These are phyloP conservation scores for Butastur rufipennis DNA, from an alignment of 2,113 vertebrate genomes.

Conservation along the genomic window DNA sequence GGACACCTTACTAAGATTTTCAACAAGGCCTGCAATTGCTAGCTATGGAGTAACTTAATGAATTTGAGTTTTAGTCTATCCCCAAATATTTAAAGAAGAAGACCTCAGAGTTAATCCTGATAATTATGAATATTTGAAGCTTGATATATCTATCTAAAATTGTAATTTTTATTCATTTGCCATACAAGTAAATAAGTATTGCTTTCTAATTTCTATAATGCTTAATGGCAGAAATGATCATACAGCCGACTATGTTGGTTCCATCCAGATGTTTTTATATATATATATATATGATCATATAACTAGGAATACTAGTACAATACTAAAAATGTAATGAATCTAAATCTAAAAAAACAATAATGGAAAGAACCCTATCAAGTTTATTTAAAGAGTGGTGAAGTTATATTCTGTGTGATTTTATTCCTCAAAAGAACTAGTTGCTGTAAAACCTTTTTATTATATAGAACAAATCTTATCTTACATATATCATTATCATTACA, in stretches of 20 bases:
- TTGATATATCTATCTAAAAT: neutral
- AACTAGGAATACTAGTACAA: neutral
- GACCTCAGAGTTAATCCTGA: neutral
- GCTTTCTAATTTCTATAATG: neutral
- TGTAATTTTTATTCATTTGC: neutral
- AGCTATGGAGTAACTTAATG: neutral
- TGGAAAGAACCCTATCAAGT: neutral
- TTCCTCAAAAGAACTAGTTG: neutral
- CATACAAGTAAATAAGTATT: neutral
- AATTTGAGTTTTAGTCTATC: neutral
- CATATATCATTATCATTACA: neutral
- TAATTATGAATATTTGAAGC: neutral
- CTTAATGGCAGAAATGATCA: neutral
- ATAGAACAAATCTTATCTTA: neutral
- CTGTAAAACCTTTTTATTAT: neutral
- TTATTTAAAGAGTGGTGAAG: neutral
- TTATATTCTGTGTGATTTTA: neutral
- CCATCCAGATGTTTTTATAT: neutral
- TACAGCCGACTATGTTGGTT: rapidly evolving
- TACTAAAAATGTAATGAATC: neutral
- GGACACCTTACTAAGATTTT: neutral
- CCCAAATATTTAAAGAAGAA: neutral
- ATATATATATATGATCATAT: neutral
- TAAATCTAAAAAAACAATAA: neutral
- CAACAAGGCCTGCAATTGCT: neutral